Base-by-base conservation (phyloP, 2,888 invertebrate genomes). In the Zeuzera pyrina region DNA sequence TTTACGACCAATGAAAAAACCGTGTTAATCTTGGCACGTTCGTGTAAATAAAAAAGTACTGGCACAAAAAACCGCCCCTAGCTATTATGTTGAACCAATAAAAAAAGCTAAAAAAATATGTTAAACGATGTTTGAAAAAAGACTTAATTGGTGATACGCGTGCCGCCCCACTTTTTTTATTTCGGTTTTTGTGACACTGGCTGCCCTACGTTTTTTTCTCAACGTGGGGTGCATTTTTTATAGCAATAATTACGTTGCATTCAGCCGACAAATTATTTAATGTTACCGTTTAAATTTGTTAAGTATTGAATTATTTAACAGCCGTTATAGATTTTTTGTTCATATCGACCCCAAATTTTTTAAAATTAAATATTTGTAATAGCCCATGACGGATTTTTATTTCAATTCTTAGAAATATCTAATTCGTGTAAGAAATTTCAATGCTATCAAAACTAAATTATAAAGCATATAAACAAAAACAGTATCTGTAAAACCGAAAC, bases 221-320 rank as follows among this genome's bases (percentile, higher is more conserved):
- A 35, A 41, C 49, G 59, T 67, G 66, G 77, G 77, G 74, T 71
- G 68, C 48, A 51, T 74, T 81, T 81, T 81, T 78, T 81, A 66
- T 57, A 39, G 52, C 67, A 62, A 77, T 79, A 69, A 76, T 45
- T 43, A 38, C 35, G 39, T 30, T 31, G n/a, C n/a, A 41, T 54
- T 52, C 39, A 45, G 39, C 59, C 54, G 63, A 62, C 70, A 71
- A 64, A 69, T 71, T 73, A 57, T 68, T 68, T 57, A 59, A 58
- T 66, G 68, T 76, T 69, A 70, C 62, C n/a, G n/a, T n/a, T n/a
- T n/a, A n/a, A n/a, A n/a, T n/a, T 11, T 10, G 11, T 22, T 22
- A 10, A 2, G 11, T 10, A 22, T 5, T 22, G 22, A 6, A 22
- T 22, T 10, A 22, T 22, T 22, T 22, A 22, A 2, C 11, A n/a